These are phyloP conservation scores for Drosophila lacertosa DNA, from an alignment of 1,140 invertebrate genomes.

Conservation along the genomic window DNA sequence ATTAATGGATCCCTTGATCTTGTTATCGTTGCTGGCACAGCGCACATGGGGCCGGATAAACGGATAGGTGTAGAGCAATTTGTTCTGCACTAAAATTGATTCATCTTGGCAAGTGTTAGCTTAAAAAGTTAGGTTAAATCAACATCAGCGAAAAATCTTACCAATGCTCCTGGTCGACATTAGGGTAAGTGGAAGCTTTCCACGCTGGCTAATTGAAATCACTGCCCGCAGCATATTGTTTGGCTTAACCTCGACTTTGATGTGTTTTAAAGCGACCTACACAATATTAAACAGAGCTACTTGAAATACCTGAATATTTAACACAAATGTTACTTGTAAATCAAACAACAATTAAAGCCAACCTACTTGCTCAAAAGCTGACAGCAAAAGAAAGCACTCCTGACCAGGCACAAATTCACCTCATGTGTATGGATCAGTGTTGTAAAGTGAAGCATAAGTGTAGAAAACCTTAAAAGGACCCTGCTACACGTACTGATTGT, in stretches of 20 bases:
- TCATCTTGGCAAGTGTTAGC: background rate
- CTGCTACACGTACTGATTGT: background rate
- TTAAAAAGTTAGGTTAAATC: background rate
- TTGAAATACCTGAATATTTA: constrained; percentile 28
- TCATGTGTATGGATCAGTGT: constrained; percentile 5
- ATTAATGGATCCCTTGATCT: background rate
- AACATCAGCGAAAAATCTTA: constrained; percentile 20
- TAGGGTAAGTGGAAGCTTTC: constrained; percentile 1
- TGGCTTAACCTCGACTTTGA: background rate
- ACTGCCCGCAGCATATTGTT: constrained; percentile 33
- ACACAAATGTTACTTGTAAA: background rate
- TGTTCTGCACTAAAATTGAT: background rate
- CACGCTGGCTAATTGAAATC: constrained; percentile 3
- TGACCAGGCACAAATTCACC: constrained; percentile 6
- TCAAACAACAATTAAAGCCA: constrained; percentile 1
- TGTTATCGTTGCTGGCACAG: constrained; percentile 24
- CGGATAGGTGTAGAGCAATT: background rate
- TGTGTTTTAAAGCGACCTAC: constrained; percentile 1
- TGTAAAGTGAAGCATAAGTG: constrained; percentile 1
- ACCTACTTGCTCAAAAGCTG: constrained; percentile 27
- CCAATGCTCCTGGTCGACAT: constrained; percentile 3
- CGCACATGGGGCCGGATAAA: constrained; percentile 9
- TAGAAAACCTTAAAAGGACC: background rate
- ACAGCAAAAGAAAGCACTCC: constrained; percentile 32
- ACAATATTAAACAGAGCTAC: constrained; percentile 16